Evolutionary conservation across 64 coral and sea anemone genomes (phyloP).

Genomic region (Stylophora pistillata): DNA sequence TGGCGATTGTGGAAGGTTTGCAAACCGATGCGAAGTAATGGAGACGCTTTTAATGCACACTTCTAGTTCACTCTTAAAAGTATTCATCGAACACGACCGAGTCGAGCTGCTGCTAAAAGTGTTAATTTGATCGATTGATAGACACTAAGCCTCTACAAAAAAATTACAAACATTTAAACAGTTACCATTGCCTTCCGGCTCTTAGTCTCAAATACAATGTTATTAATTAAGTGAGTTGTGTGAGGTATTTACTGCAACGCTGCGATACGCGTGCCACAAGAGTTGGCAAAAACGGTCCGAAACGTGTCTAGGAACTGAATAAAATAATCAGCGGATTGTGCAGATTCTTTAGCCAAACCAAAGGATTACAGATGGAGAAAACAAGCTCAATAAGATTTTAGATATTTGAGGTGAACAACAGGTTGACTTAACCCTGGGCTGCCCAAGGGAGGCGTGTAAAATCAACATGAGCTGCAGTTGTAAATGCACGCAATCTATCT

Average conservation of each 20-base stretch:
- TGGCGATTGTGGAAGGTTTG: background rate
- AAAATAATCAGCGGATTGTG: constrained; percentile 12
- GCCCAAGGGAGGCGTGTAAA: constrained; percentile 5
- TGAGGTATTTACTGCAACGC: background rate
- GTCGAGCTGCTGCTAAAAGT: background rate
- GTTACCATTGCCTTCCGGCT: constrained; percentile 40
- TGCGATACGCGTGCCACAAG: background rate
- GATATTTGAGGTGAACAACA: constrained; percentile 14
- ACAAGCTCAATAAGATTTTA: constrained; percentile 33
- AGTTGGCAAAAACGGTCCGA: background rate
- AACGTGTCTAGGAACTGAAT: background rate
- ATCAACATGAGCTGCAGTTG: constrained; percentile 6
- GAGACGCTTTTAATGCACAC: background rate
- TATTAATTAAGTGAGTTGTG: constrained; percentile 40
- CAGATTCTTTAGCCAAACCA: background rate
- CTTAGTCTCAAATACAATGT: constrained; percentile 15
- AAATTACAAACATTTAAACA: constrained; percentile 43
- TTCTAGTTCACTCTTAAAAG: background rate
- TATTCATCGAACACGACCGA: background rate
- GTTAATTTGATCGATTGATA: constrained; percentile 25
- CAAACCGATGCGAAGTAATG: background rate
- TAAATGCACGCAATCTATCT: constrained; percentile 24
- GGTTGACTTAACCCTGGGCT: constrained; percentile 31
- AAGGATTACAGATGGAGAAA: constrained; percentile 6
- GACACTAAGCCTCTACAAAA: constrained; percentile 22